phyloP scores from a whole-genome alignment of 2,113 vertebrate species.

The Albula goreensis region DNA sequence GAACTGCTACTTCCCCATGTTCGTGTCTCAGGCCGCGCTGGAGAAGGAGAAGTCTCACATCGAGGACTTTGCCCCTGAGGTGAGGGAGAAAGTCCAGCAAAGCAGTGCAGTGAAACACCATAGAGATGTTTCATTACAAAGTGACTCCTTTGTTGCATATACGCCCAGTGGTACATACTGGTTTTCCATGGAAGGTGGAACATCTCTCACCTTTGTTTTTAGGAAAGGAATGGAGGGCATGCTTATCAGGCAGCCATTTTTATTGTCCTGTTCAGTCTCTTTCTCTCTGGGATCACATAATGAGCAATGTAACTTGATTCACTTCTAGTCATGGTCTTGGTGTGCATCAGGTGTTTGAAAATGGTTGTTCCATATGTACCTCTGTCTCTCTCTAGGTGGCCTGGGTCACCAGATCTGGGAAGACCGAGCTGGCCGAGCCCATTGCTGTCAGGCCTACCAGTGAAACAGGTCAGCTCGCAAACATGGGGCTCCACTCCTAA shows the following conservation, averaged over 20 bases:
- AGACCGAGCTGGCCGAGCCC: constrained; percentile 93
- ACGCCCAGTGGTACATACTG: no score
- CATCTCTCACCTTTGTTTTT: no score
- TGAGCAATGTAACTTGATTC: no score
- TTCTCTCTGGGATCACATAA: no score
- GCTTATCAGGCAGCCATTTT: no score
- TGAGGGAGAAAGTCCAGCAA: constrained; percentile 44
- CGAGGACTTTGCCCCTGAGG: constrained; percentile 95
- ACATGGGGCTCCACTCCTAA: background rate
- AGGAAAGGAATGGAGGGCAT: no score
- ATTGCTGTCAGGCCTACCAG: constrained; percentile 95
- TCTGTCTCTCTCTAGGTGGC: constrained; percentile 77
- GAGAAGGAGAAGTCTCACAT: constrained; percentile 93
- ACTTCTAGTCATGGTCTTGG: no score
- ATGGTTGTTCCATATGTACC: background rate
- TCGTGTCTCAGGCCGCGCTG: constrained; percentile 91
- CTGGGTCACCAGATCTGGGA: constrained; percentile 97
- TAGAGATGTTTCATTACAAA: no score
- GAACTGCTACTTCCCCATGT: constrained; percentile 99
- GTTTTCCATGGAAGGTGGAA: no score
- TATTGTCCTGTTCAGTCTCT: no score
- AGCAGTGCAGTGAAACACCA: no score
- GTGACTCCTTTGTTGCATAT: no score
- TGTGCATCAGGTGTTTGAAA: background rate
- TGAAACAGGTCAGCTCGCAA: constrained; percentile 83